A percentile compares a stretch with the other conserved stretches of the same genome.
Evolutionary conservation across 92 coral and sea anemone species (phyloP).

Genomic region (Phenganax subtilis): DNA sequence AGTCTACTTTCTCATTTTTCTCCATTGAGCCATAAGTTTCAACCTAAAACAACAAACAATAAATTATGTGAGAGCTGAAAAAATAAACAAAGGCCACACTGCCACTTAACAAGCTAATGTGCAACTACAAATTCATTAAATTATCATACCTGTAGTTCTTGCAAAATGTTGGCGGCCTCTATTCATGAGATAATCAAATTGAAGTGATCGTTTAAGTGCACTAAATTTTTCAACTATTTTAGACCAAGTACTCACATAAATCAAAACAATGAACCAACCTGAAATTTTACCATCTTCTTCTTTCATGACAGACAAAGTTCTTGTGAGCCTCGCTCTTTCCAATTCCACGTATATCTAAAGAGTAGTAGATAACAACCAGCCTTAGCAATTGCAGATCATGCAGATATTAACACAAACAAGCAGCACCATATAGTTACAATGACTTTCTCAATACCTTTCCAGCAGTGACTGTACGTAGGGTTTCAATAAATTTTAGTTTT

Average conservation of each 20-base stretch:
- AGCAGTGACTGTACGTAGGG: conserved; percentile 84
- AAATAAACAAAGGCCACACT: neutral
- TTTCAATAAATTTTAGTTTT: conserved; percentile 86
- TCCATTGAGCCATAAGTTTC: conserved; percentile 99
- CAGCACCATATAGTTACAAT: neutral
- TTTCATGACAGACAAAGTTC: conserved; percentile 77
- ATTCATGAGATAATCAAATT: conserved; percentile 4
- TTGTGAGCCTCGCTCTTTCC: conserved; percentile 91
- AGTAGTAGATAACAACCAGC: neutral
- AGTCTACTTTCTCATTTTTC: conserved; percentile 86
- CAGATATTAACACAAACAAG: neutral
- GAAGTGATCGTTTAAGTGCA: neutral
- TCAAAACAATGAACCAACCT: conserved; percentile 45
- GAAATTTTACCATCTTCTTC: conserved; percentile 83
- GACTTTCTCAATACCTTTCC: conserved; percentile 62
- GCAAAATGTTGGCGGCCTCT: conserved; percentile 93
- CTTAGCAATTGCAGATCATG: no score
- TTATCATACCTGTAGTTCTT: conserved; percentile 70
- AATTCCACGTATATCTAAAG: conserved; percentile 90
- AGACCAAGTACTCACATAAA: neutral
- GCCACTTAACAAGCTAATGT: neutral
- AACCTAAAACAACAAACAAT: conserved; percentile 49
- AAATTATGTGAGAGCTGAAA: neutral
- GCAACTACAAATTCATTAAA: no score
- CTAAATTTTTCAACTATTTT: neutral